Base-by-base conservation (phyloP, 2,888 invertebrate species). In the Deilephila porcellus region DNA sequence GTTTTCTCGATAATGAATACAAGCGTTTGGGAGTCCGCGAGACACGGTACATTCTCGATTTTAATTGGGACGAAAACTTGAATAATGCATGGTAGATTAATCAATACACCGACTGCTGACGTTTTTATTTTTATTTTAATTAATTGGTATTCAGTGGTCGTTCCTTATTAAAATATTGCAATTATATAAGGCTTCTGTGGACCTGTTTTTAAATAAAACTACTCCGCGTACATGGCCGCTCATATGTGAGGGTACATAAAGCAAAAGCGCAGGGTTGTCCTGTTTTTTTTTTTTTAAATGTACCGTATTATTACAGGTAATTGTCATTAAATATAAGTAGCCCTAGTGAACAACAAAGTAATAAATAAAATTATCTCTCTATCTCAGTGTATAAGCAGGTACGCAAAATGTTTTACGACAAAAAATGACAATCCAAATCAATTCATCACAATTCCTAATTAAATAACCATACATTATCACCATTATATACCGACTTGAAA, bases 131-230 rank as follows among this genome's bases (percentile, higher is more conserved):
- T 87, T 88, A 89, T 88, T 85, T 81, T 83, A 87, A 90, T 89
- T 90, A 90, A 91, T 92, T 91, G 85, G 86, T 88, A 91, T 91
- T 87, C 91, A 86, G 80, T 84, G 83, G 83, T 84, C 80, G 87
- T 86, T 86, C 85, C 86, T 88, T 91, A 90, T 90, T 91, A 91
- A 91, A 90, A 92, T 92, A 92, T 91, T 87, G 89, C 90, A 89
- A 85, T 91, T 90, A 90, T 90, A 89, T 91, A 89, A 85, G 84
- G 87, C 88, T 88, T 78, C 86, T 83, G 90, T 84, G 87, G 73
- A 92, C 90, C 88, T 82, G 90, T 92, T 91, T 85, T 82, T 81
- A 83, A 86, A 90, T 87, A 90, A 89, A 88, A 88, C 81, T 85
- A 86, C 82, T 83, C 82, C 77, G 79, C 80, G 79, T 82, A 83